Evolutionary conservation across 2,113 vertebrate species (phyloP), one percentile per base, ranked within the genome.

Genomic region (Tachycineta bicolor): DNA sequence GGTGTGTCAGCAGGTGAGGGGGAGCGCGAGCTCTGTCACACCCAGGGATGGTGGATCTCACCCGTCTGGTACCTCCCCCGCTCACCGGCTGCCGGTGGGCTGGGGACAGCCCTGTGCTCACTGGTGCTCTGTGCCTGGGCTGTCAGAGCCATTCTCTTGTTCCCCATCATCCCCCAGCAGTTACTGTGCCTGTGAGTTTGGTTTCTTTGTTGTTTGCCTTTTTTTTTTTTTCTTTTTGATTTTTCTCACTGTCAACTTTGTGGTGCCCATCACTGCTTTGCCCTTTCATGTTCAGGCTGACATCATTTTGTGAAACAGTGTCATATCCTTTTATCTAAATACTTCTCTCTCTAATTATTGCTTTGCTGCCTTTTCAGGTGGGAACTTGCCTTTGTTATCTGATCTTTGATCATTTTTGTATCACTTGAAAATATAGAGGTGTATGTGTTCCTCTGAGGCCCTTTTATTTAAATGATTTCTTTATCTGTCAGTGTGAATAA

Each of bases 301-400:
- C 90, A 90, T 34, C 46, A 58, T 43, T 85, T 52, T 81, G 87
- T 96, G 93, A 81, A 95, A 64, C 39, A 56, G 34, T 80, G 60
- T 59, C 33, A 53, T 20, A 58, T 70, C 77, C 91, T 97, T 97
- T 97, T 52, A 97, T 96, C 96, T 89, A 65, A 88, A 74, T 94
- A 55, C 55, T 78, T 81, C 86, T 43, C 85, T 94, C 79, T 83
- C 59, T 92, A 93, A 89, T 97, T 95, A 89, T 85, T 87, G 78
- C 60, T 91, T 91, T 88, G 49, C 81, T 93, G 78, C 34, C 43
- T 83, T 92, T 95, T 92, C 94, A 78, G 83, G 78, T 94, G 90
- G 67, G 64, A 93, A 33, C 65, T 84, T 95, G 64, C 83, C 88
- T 95, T 96, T 96, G 86, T 94, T 93, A 67, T 41, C 6, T 50